Evolutionary conservation across 2,113 vertebrate species (phyloP), one percentile per base, ranked within the genome.

Genomic region (Heterocephalus glaber): DNA sequence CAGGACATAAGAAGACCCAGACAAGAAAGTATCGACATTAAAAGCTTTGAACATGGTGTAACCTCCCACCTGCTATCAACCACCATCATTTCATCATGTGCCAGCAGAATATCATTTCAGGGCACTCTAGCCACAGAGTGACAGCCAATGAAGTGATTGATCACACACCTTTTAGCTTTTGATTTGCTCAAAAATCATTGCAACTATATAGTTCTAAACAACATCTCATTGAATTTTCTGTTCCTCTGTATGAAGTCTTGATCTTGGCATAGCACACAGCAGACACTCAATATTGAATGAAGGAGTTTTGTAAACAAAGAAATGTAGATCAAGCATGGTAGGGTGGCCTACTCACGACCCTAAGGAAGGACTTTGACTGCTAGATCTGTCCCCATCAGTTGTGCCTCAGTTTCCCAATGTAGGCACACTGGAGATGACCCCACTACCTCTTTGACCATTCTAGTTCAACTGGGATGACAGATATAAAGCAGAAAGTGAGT

Each of bases 151-250:
- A 86, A 60, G 14, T 7, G 4, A 47, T 28, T 3, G 1, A 22
- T 60, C 38, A 47, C 61, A 33, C 4, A 47, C 9, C 38, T 86
- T 89, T 74, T 22, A 38, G 68, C 49, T 81, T 81, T 81, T 16
- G 28, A 74, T 47, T 82, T 83, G 30, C 35, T 72, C 12, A 80
- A 95, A 95, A 89, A 35, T 28, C 30, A 52, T 61, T 77, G 54
- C 2, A 83, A 28, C 13, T 70, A 12, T 2, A 56, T 14, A 26
- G 16, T 68, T 88, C 96, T 30, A 52, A 81, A 92, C 1, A 77
- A 33, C 0, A 1, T 49, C 10, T 9, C 38, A 74, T n/a, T 12
- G 14, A 20, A 9, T 35, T 74, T 77, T 70, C 70, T 70, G 38
- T 12, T 88, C 86, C 60, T 35, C 9, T 5, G 7, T 35, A 26